A percentile compares a stretch with the other conserved stretches of the same genome.
These are phyloP conservation scores for Odobenus rosmarus DNA, from an alignment of 2,113 vertebrate species.

Conservation along the genomic window DNA sequence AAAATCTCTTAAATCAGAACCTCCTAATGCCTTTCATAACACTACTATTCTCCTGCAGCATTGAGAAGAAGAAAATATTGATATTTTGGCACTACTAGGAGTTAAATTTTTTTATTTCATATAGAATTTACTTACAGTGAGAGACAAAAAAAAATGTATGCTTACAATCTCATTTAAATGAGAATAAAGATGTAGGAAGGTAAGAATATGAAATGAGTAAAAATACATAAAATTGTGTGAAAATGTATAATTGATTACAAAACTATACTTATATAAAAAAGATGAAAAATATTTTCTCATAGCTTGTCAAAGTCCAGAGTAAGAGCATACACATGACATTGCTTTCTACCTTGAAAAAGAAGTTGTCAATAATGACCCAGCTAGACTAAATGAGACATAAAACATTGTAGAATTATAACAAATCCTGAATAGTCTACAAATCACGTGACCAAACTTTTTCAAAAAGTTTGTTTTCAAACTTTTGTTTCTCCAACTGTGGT, in stretches of 20 bases:
- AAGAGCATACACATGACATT: background rate
- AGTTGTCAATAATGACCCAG: background rate
- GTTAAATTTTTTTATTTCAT: background rate
- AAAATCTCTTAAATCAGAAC: conserved; percentile 6
- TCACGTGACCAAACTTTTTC: background rate
- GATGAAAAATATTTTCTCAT: conserved; percentile 15
- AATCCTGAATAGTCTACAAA: background rate
- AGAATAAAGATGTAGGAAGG: background rate
- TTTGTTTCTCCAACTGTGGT: background rate
- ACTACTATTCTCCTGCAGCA: background rate
- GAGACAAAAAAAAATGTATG: background rate
- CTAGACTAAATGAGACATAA: background rate
- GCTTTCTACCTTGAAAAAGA: background rate
- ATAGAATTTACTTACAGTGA: conserved; percentile 1
- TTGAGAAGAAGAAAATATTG: background rate
- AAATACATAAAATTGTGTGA: conserved; percentile 5
- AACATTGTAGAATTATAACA: background rate
- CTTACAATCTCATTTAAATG: background rate
- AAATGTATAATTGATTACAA: background rate
- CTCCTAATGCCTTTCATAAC: background rate
- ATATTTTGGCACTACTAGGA: background rate
- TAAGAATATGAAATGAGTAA: background rate
- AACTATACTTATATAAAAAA: background rate
- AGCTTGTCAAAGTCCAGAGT: background rate
- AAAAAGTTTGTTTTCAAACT: background rate